Base-by-base conservation (phyloP, 2,113 vertebrate species). In the Hippocampus guttulatus region DNA sequence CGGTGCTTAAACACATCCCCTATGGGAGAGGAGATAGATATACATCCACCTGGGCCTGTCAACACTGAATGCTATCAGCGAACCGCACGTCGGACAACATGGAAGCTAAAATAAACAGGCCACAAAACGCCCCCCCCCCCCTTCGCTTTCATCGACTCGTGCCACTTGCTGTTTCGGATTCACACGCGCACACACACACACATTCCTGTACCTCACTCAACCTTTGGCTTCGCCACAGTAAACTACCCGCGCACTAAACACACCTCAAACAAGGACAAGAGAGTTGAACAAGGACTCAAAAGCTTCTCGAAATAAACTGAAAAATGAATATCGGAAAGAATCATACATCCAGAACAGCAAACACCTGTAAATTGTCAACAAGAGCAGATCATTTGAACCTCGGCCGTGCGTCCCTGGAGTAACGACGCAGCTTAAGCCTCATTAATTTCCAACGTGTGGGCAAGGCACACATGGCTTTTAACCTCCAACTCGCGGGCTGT, bases 1-100 rank as follows among this genome's bases (percentile, higher is more conserved):
- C 54, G 70, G 64, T 49, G 30, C 64, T 62, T 72, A 78, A 84
- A 84, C 88, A 85, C 74, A 64, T 61, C 69, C 84, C 74, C 74
- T 60, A 20, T 18, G 68, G 72, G 76, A 77, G 71, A 61, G 30
- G 52, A 41, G 58, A 60, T 20, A 83, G 88, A 91, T 90, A 89
- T 85, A 88, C 83, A 85, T 51, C 70, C 88, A 90, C 86, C 88
- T 91, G 89, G 87, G 68, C 63, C 80, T 70, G 68, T 84, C 84
- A 86, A 76, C 74, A 57, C 73, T 86, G 76, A 79, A 83, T 76
- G 81, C 88, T 91, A 91, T 92, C 92, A 91, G 87, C 84, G 70
- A 74, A 74, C 64, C 64, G 11, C 88, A 85, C 72, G 61, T 83
- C 76, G 79, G 77, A 71, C 81, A 69, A 77, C 81, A 74, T 57